A percentile compares a stretch with the other conserved stretches of the same genome.
These are phyloP conservation scores for Xylocopa sonorina DNA, from an alignment of 1,140 invertebrate species.

Conservation along the genomic window DNA sequence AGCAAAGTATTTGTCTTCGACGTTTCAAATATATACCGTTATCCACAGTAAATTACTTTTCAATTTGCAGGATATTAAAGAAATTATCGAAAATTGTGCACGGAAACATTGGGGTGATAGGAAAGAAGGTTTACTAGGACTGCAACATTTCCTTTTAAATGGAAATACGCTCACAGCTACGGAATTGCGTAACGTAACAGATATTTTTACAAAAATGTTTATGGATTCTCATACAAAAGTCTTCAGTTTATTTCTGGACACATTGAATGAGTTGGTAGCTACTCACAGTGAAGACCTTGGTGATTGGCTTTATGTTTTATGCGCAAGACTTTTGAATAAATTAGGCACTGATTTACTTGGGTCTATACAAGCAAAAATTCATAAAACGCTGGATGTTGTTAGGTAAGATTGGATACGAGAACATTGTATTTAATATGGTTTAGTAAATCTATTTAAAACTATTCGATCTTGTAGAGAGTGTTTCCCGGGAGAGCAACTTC, in stretches of 20 bases:
- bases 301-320: slow-evolving; percentile 95
- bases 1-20: neutral
- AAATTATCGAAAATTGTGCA: slow-evolving; percentile 93
- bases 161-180: slow-evolving; percentile 86
- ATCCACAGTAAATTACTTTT: neutral
- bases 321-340: slow-evolving; percentile 88
- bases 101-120: slow-evolving; percentile 95
- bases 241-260: slow-evolving; percentile 95
- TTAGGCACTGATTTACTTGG: slow-evolving; percentile 94
- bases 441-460: neutral
- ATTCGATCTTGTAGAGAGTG: slow-evolving; percentile 81
- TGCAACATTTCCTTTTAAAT: slow-evolving; percentile 89
- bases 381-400: slow-evolving; percentile 92
- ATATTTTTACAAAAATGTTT: slow-evolving; percentile 97
- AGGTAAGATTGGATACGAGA: slow-evolving; percentile 82
- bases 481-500: slow-evolving; percentile 85
- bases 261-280: slow-evolving; percentile 92
- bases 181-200: slow-evolving; percentile 91
- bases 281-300: slow-evolving; percentile 93
- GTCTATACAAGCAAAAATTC: slow-evolving; percentile 94
- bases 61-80: slow-evolving; percentile 89
- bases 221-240: slow-evolving; percentile 99
- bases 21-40: neutral
- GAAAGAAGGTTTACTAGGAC: slow-evolving; percentile 93
- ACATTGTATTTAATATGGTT: neutral